These are phyloP conservation scores for Priocnemis perturbator DNA, from an alignment of 2,888 invertebrate genomes.

Conservation along the genomic window DNA sequence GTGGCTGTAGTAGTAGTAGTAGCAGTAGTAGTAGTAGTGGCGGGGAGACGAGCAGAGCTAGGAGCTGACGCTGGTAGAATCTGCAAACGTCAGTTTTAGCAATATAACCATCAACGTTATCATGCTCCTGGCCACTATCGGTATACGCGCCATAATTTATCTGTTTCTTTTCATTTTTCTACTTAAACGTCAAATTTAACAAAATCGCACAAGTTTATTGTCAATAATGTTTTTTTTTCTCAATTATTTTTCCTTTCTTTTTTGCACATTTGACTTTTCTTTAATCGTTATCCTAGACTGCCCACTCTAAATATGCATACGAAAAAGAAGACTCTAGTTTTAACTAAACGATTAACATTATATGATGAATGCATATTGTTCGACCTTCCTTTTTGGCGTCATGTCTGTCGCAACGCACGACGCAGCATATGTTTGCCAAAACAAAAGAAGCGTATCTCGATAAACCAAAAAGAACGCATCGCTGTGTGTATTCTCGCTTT, in stretches of 20 bases:
- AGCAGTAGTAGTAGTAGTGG: constrained; percentile 69
- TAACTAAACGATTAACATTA: constrained; percentile 42
- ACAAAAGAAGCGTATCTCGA: background rate
- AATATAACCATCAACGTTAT: constrained; percentile 67
- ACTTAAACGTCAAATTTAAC: constrained; percentile 37
- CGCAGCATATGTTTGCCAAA: constrained; percentile 21
- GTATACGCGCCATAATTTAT: constrained; percentile 41
- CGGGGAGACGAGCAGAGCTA: constrained; percentile 75
- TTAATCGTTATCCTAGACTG: constrained; percentile 59
- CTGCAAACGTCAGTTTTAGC: constrained; percentile 75
- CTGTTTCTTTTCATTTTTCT: constrained; percentile 26
- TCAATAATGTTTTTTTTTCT: constrained; percentile 21
- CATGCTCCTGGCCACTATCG: constrained; percentile 67
- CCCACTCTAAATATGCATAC: constrained; percentile 62
- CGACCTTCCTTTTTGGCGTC: constrained; percentile 26
- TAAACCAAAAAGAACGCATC: background rate
- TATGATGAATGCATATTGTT: constrained; percentile 49
- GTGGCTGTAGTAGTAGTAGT: constrained; percentile 72
- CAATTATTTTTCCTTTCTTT: constrained; percentile 32
- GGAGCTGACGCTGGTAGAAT: constrained; percentile 74
- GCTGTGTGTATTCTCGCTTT: no score
- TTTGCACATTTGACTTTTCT: constrained; percentile 22
- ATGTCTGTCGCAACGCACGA: constrained; percentile 46
- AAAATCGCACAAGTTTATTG: constrained; percentile 36
- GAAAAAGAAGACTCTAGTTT: constrained; percentile 48